Conservation (phyloP, 2,888 invertebrate genomes). For the Dynastes grantii region DNA sequence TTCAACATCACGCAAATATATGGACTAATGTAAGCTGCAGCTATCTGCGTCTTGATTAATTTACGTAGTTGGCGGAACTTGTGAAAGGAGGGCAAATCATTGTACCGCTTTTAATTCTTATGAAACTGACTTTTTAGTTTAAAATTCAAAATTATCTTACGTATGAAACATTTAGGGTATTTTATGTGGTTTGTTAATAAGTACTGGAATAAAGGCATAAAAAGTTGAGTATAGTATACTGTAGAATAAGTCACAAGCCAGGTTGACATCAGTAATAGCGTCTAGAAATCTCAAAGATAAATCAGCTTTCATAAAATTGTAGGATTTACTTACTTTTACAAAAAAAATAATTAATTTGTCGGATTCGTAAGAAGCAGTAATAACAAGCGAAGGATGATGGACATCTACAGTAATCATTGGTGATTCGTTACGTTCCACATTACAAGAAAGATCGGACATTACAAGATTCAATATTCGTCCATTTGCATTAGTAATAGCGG, state of each 20-base stretch:
- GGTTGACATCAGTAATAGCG: neutral
- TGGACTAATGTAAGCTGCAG: neutral
- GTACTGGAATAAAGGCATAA: neutral
- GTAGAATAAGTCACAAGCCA: neutral
- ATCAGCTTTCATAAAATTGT: neutral
- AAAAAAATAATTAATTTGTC: neutral
- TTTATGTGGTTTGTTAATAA: neutral
- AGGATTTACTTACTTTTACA: neutral
- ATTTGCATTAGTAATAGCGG: neutral
- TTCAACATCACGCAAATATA: neutral
- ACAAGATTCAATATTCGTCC: constrained; percentile 1
- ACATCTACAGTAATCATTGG: neutral
- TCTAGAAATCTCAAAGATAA: neutral
- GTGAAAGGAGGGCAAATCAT: neutral
- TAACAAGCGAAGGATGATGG: neutral
- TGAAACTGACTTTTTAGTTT: neutral
- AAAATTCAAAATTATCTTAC: neutral
- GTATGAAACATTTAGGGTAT: neutral
- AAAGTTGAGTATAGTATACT: neutral
- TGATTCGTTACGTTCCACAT: neutral
- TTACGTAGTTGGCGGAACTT: neutral
- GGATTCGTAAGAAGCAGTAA: neutral
- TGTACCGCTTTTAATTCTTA: neutral
- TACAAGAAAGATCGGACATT: neutral
- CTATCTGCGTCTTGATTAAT: neutral